Base-by-base conservation (phyloP, 2,888 invertebrate species). In the Eurytoma adleriae region DNA sequence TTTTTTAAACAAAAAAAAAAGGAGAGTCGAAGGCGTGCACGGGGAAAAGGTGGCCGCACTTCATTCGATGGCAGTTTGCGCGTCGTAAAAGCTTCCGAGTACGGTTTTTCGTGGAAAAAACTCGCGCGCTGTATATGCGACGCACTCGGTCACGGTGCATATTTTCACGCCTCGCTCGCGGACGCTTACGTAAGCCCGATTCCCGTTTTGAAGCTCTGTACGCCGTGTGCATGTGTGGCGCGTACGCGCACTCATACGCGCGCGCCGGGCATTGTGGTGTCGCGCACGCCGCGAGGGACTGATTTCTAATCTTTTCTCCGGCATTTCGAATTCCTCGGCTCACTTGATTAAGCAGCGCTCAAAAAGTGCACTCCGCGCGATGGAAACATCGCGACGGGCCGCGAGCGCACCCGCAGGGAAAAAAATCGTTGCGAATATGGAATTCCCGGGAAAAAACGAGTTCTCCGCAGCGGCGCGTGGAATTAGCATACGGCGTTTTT, bases 261-360 rank as follows among this genome's bases (percentile, higher is more conserved):
- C n/a, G 48, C 24, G 20, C 40, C n/a, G 4, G 54, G 18, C 27
- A 5, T 13, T 52, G 27, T 59, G 20, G 54, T 30, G 52, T 24
- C 16, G 27, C 62, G 27, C 14, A n/a, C 20, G 2, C 14, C 27
- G 69, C 20, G 30, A 30, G 40, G 20, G 62, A 16, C 52, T 20
- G 71, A 66, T 71, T 78, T 40, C 78, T 78, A 78, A 78, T 78
- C 72, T 66, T 64, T 27, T 27, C 20, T 7, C n/a, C n/a, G 67
- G 30, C 68, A 61, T 54, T 78, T 72, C 72, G 40, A 71, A 78
- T 78, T 78, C 71, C 48, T 50, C 20, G 20, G 59, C 20, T 71
- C 66, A 70, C 56, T 64, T n/a, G 64, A 48, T 50, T 57, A 57
- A 57, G 27, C 62, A 66, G 13, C 52, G 40, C 40, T 7, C 40